Conservation (phyloP, 2,888 invertebrate genomes). For the Caenorhabditis panamensis region DNA sequence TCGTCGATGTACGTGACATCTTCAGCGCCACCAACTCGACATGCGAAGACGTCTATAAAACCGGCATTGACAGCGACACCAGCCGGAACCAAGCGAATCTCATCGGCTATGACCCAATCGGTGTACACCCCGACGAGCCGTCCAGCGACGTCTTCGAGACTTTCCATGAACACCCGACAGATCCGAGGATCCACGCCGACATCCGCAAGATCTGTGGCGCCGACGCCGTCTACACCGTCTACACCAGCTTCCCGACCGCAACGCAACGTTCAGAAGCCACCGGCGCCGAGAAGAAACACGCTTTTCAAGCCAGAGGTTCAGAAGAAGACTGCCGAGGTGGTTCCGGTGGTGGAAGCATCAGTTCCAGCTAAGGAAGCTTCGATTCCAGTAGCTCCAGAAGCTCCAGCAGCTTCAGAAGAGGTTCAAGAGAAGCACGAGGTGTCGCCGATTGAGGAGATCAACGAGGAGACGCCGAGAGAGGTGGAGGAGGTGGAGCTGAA, state of each 20-base stretch:
- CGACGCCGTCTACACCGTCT: not conserved
- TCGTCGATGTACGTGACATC: conserved; percentile 64
- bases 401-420: too few relatives aligned
- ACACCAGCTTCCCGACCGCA: conserved; percentile 14
- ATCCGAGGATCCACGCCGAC: conserved; percentile 9
- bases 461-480: not conserved
- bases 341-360: not conserved
- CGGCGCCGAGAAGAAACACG: conserved; percentile 23
- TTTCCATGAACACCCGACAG: conserved; percentile 21
- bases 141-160: conserved; percentile 28
- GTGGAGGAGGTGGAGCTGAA: not conserved
- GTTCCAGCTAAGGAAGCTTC: not conserved
- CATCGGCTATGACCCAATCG: conserved; percentile 62
- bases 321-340: conserved; percentile 6
- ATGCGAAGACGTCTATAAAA: conserved; percentile 15
- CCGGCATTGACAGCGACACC: conserved; percentile 8
- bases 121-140: conserved; percentile 57
- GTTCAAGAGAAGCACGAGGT: too few relatives aligned
- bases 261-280: conserved; percentile 22
- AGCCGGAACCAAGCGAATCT: not conserved
- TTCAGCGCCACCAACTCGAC: conserved; percentile 50
- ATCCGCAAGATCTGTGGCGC: too few relatives aligned
- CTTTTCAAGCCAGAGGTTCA: conserved; percentile 4
- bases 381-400: not conserved
- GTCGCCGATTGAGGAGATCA: not conserved